phyloP scores from a whole-genome alignment of 2,797 vertebrate genomes.

The Mareca strepera region DNA sequence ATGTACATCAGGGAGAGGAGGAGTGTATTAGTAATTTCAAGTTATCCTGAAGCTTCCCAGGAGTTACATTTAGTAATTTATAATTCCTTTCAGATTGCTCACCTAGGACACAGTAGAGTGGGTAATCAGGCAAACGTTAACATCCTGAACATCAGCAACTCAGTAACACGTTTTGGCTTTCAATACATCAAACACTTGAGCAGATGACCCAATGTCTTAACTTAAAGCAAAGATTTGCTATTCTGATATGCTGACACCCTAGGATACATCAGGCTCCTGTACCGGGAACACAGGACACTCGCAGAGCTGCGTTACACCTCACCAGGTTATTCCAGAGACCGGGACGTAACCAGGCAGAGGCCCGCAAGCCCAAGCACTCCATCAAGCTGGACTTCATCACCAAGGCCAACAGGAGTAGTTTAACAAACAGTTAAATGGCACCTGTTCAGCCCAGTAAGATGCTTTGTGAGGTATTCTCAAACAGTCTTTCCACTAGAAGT shows the following conservation, averaged over 20 bases:
- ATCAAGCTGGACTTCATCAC: not conserved
- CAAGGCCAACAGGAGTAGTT: not conserved
- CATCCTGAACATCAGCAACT: not conserved
- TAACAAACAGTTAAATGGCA: not conserved
- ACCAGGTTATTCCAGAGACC: not conserved
- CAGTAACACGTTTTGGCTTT: not conserved
- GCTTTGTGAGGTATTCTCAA: not conserved
- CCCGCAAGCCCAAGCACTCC: not conserved
- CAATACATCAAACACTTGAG: not conserved
- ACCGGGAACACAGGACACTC: not conserved
- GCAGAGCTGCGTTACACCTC: not conserved
- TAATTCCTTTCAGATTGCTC: not conserved
- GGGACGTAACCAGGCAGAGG: not conserved
- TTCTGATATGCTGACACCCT: not conserved
- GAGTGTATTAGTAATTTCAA: not conserved
- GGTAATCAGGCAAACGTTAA: not conserved
- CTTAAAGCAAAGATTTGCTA: not conserved
- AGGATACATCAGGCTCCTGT: not conserved
- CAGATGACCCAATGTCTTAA: not conserved
- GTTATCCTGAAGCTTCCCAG: not conserved
- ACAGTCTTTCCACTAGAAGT: not conserved
- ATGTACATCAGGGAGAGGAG: not conserved
- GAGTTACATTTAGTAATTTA: not conserved
- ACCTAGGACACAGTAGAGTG: not conserved
- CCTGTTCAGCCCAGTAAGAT: not conserved